These are phyloP conservation scores for Tyrannus savana DNA, from an alignment of 2,113 vertebrate species.

Conservation along the genomic window DNA sequence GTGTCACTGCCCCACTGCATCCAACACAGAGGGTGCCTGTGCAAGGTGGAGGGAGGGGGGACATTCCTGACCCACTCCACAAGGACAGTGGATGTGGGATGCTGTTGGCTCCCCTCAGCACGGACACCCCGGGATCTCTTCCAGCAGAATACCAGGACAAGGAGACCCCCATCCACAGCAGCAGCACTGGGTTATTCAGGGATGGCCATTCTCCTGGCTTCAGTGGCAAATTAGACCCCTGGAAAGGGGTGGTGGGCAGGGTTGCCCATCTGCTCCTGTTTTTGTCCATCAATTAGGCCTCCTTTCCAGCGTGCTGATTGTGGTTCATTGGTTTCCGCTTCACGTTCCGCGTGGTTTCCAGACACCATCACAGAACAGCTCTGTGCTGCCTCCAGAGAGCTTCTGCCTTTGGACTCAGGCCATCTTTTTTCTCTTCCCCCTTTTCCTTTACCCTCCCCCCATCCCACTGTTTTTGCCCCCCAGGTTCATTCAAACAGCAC, in stretches of 20 bases:
- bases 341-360: slow-evolving; percentile 35
- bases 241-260: slow-evolving; percentile 44
- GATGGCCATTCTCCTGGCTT: neutral
- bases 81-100: fast-evolving
- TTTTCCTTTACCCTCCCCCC: neutral
- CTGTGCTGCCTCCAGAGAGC: neutral
- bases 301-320: neutral
- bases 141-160: neutral
- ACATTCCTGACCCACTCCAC: neutral
- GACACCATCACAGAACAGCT: neutral
- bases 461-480: neutral
- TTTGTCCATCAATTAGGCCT: slow-evolving; percentile 64
- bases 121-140: fast-evolving
- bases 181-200: fast-evolving
- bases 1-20: neutral
- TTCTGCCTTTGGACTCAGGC: neutral
- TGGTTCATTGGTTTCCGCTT: slow-evolving; percentile 59
- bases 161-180: fast-evolving
- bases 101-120: fast-evolving
- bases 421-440: neutral
- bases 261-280: slow-evolving; percentile 49
- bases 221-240: slow-evolving; percentile 24
- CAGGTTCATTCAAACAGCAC: fast-evolving
- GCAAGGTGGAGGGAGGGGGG: neutral
- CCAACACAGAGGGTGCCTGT: neutral